Evolutionary conservation across 92 coral and sea anemone genomes (phyloP).

Genomic region (Epizoanthus stellaris): DNA sequence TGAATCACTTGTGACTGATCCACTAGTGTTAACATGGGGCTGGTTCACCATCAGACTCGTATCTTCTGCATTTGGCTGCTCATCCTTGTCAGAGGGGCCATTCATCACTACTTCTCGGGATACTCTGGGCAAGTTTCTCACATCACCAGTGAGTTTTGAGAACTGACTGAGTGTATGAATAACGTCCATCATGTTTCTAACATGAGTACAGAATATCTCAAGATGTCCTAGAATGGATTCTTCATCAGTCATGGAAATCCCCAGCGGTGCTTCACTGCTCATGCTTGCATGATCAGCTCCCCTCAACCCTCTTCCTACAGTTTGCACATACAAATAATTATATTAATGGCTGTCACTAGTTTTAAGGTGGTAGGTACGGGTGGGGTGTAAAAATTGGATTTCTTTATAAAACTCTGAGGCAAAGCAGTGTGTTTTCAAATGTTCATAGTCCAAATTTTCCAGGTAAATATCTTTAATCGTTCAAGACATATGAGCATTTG

Average conservation of each 20-base stretch:
- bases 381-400: too few relatives aligned
- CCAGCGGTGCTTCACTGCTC: constrained; percentile 82
- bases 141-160: constrained; percentile 73
- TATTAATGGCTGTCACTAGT: background rate
- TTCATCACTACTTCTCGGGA: constrained; percentile 71
- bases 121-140: constrained; percentile 79
- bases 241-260: constrained; percentile 93
- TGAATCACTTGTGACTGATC: constrained; percentile 67
- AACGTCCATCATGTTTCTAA: constrained; percentile 96
- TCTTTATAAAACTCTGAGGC: too few relatives aligned
- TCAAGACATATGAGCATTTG: too few relatives aligned
- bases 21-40: constrained; percentile 35
- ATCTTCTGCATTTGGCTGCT: constrained; percentile 51
- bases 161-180: constrained; percentile 94
- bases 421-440: too few relatives aligned
- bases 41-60: constrained; percentile 37
- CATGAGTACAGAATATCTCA: constrained; percentile 87
- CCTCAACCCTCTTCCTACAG: constrained; percentile 53
- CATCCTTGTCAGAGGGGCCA: constrained; percentile 66
- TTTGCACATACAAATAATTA: background rate
- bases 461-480: too few relatives aligned
- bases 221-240: constrained; percentile 86
- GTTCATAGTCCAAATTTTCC: too few relatives aligned
- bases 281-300: constrained; percentile 86
- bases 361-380: too few relatives aligned